phyloP scores from a whole-genome alignment of 2,113 vertebrate species.

The Leiothrix lutea region DNA sequence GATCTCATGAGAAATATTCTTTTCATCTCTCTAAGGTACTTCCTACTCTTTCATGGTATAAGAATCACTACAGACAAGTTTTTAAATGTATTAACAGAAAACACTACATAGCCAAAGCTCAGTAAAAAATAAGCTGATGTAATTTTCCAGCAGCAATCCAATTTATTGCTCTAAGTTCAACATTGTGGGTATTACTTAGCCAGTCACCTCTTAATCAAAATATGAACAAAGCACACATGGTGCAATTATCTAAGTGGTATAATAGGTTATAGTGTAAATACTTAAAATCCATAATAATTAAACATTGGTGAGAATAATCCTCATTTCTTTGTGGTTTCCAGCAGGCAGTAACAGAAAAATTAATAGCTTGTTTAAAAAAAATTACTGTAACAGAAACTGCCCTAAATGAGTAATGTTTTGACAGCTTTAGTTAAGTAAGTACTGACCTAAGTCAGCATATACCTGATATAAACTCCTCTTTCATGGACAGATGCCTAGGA shows the following conservation, averaged over 20 bases:
- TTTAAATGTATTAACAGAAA: neutral
- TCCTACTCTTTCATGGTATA: neutral
- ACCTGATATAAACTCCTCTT: neutral
- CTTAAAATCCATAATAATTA: neutral
- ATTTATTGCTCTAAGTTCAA: neutral
- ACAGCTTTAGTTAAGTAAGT: neutral
- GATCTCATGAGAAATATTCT: neutral
- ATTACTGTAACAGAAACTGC: neutral
- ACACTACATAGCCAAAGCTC: neutral
- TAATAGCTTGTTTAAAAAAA: neutral
- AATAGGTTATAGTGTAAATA: neutral
- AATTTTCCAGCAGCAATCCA: neutral
- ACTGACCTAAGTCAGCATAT: neutral
- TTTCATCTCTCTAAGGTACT: neutral
- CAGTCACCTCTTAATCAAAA: neutral
- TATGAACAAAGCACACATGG: neutral
- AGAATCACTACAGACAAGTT: neutral
- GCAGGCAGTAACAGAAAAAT: neutral
- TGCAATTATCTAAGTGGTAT: neutral
- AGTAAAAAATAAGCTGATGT: neutral
- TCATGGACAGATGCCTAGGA: neutral
- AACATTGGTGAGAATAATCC: neutral
- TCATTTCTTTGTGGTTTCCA: neutral
- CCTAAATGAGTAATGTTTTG: neutral
- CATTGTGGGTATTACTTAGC: fast-evolving